Conservation (phyloP, 2,888 invertebrate genomes). For the Blastobasis adustella region DNA sequence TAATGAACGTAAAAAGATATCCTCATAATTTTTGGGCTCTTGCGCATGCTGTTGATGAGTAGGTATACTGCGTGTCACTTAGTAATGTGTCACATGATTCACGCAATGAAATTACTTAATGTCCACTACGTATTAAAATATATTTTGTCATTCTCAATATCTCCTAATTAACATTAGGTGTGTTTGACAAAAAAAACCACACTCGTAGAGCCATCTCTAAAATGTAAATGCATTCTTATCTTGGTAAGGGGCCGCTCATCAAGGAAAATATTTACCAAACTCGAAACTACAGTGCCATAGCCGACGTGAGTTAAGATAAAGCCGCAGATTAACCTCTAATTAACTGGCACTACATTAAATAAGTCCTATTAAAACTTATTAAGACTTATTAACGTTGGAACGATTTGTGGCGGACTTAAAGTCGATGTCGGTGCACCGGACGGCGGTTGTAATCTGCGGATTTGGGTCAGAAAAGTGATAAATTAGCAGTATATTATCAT, state of each 20-base stretch:
- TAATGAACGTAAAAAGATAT: no score
- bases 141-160: no score
- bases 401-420: slow-evolving; percentile 26
- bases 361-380: slow-evolving; percentile 39
- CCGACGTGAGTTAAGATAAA: slow-evolving; percentile 50
- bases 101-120: no score
- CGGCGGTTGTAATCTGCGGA: slow-evolving; percentile 3
- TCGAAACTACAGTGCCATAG: slow-evolving; percentile 43
- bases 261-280: slow-evolving; percentile 65
- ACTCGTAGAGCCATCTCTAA: not conserved
- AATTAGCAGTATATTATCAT: no score
- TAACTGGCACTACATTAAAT: slow-evolving; percentile 44
- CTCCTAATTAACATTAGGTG: no score
- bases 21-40: no score
- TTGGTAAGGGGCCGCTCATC: slow-evolving; percentile 37
- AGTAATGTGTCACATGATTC: no score
- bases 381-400: slow-evolving; percentile 20
- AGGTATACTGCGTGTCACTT: no score
- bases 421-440: not conserved
- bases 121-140: no score
- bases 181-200: no score
- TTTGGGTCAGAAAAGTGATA: not conserved
- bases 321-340: slow-evolving; percentile 53
- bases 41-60: no score
- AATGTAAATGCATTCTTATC: slow-evolving; percentile 48